Percentiles rank a stretch among this genome's conserved stretches.
Evolutionary conservation across 1,140 invertebrate species (phyloP).

Genomic region (Drosophila quadrilineata): DNA sequence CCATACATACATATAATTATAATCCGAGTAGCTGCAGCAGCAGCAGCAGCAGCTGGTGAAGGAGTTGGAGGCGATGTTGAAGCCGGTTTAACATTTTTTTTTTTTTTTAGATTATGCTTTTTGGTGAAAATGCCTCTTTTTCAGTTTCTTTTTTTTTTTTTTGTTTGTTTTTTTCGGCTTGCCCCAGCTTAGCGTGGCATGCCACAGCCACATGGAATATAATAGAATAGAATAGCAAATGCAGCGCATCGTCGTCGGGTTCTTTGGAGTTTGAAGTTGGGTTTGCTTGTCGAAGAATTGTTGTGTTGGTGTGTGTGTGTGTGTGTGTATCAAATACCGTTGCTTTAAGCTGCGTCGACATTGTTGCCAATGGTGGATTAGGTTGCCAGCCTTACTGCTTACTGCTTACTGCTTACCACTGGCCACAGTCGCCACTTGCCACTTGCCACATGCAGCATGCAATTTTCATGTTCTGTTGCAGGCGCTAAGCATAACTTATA

Average conservation of each 20-base stretch:
- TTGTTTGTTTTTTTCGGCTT: no score
- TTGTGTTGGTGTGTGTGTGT: constrained; percentile 14
- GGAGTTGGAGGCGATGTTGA: no score
- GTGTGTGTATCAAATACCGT: constrained; percentile 42
- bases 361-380: constrained; percentile 49
- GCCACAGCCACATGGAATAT: no score
- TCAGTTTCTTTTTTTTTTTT: no score
- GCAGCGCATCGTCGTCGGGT: constrained; percentile 9
- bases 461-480: constrained; percentile 35
- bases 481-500: constrained; percentile 6
- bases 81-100: constrained; percentile 17
- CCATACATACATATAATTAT: constrained; percentile 1
- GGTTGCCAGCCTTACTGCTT: constrained; percentile 10
- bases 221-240: no score
- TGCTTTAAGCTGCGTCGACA: constrained; percentile 33
- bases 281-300: not conserved
- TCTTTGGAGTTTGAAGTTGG: constrained; percentile 2
- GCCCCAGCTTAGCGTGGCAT: no score
- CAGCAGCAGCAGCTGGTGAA: no score
- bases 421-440: not conserved
- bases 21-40: not conserved
- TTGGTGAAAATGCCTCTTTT: constrained; percentile 22
- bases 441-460: constrained; percentile 20
- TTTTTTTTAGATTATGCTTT: no score
- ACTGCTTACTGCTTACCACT: not conserved